Percentiles rank a stretch among this genome's conserved stretches.
phyloP scores from a whole-genome alignment of 2,113 vertebrate species.

The Lepisosteus osseus region DNA sequence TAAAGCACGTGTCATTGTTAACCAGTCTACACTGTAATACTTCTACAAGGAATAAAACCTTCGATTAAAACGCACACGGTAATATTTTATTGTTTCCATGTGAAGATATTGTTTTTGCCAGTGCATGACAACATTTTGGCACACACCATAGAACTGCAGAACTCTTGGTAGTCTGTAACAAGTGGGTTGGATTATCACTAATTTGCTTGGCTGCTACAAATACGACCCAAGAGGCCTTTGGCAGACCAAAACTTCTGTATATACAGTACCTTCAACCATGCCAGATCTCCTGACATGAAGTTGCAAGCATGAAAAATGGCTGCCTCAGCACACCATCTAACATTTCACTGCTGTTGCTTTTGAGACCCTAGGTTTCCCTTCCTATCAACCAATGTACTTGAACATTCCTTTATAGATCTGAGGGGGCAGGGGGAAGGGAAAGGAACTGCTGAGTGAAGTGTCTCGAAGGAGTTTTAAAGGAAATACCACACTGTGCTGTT shows the following conservation, averaged over 20 bases:
- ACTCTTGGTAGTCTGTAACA: neutral
- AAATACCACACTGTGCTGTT: neutral
- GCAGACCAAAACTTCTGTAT: slow-evolving; percentile 3
- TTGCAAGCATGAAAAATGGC: slow-evolving; percentile 14
- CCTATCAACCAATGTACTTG: neutral
- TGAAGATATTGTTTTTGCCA: neutral
- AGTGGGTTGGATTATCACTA: neutral
- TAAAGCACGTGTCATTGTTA: no score
- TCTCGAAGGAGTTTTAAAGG: neutral
- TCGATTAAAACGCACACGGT: no score
- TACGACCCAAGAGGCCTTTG: slow-evolving; percentile 7
- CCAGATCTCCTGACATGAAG: slow-evolving; percentile 7
- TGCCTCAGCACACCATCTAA: slow-evolving; percentile 12
- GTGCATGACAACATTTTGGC: neutral
- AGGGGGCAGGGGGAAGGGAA: neutral
- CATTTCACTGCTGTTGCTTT: slow-evolving; percentile 9
- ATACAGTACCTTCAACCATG: neutral
- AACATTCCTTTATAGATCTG: slow-evolving; percentile 8
- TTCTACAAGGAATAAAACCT: no score
- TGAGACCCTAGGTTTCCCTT: neutral
- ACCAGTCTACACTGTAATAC: no score
- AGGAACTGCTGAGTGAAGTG: neutral
- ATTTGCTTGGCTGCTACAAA: slow-evolving; percentile 9
- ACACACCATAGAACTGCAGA: slow-evolving; percentile 9
- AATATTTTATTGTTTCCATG: neutral